phyloP scores from a whole-genome alignment of 23 tunicate species.

The Phallusia fumigata region DNA sequence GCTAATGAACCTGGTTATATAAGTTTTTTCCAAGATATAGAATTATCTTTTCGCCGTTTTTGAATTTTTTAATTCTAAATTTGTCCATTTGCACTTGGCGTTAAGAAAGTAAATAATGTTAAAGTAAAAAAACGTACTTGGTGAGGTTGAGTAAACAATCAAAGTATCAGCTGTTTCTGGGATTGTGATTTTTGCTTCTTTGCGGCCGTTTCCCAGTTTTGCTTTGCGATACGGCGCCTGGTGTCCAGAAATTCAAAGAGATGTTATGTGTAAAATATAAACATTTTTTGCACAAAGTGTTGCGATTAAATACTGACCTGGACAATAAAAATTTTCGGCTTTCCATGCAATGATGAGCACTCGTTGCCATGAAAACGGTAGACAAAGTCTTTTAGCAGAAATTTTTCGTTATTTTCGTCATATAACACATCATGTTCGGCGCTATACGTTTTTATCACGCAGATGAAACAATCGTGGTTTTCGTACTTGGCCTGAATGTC shows the following conservation, averaged over 20 bases:
- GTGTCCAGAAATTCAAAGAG: no score
- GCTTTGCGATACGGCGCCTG: no score
- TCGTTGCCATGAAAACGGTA: neutral
- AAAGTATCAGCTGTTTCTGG: neutral
- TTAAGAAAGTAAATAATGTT: no score
- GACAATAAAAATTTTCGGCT: neutral
- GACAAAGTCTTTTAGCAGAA: neutral
- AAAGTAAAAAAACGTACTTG: neutral
- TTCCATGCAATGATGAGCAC: neutral
- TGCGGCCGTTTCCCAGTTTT: no score
- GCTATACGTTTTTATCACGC: neutral
- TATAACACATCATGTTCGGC: neutral
- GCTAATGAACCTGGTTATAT: no score
- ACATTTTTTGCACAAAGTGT: no score
- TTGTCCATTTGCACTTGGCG: no score
- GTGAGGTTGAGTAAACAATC: neutral
- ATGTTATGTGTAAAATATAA: no score
- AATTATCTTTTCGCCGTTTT: no score
- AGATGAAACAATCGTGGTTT: neutral
- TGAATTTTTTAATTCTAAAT: no score
- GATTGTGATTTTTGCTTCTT: neutral
- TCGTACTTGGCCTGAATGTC: neutral
- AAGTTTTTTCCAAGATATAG: no score
- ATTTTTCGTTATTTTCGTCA: neutral
- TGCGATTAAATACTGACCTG: neutral